Evolutionary conservation across 2,113 vertebrate species (phyloP).

Genomic region (Rhabdornis inornatus): DNA sequence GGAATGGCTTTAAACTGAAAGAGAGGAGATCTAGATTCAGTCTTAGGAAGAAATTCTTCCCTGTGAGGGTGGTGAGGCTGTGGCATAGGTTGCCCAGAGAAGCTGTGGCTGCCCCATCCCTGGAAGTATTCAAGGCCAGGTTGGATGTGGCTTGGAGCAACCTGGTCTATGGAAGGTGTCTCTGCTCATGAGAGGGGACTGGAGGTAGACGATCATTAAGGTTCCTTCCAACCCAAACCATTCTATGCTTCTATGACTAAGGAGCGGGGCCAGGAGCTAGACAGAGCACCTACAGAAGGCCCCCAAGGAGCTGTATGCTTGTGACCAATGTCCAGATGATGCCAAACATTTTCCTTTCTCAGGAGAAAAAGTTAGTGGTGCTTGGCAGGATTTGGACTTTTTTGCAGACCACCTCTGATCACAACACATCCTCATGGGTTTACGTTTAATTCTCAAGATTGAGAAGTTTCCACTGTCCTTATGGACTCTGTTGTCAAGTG

Average conservation of each 20-base stretch:
- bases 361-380: neutral
- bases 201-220: fast-evolving
- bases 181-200: neutral
- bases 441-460: neutral
- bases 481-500: neutral
- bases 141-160: fast-evolving
- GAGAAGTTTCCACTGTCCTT: neutral
- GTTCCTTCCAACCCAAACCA: neutral
- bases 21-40: neutral
- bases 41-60: neutral
- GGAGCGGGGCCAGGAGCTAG: neutral
- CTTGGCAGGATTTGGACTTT: neutral
- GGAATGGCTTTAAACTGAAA: neutral
- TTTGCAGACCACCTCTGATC: no score
- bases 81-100: neutral
- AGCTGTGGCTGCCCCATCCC: neutral
- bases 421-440: neutral
- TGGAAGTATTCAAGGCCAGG: neutral
- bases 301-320: neutral
- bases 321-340: neutral
- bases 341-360: neutral
- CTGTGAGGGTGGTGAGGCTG: neutral
- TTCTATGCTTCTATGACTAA: neutral
- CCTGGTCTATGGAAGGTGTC: neutral
- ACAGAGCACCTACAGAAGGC: neutral